A percentile compares a stretch with the other conserved stretches of the same genome.
Conservation (phyloP, 2,113 vertebrate genomes). For the Carassius carassius region DNA sequence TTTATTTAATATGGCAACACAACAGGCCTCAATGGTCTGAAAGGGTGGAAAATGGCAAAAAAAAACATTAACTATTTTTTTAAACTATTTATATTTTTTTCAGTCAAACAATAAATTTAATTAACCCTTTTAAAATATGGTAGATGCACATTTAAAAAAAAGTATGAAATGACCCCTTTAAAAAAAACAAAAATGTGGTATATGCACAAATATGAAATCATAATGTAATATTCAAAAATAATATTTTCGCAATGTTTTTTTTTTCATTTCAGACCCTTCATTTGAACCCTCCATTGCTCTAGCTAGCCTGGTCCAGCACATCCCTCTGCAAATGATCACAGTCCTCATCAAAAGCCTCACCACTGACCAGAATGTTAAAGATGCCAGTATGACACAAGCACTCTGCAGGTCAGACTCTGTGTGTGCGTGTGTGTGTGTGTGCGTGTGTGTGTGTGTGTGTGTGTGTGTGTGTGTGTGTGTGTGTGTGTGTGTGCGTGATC, state of each 20-base stretch:
- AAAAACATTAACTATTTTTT: too few species aligned
- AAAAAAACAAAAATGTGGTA: neutral
- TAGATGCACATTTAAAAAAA: too few species aligned
- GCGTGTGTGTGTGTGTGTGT: neutral
- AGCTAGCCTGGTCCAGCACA: slow-evolving; percentile 96
- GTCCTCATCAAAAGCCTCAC: slow-evolving; percentile 98
- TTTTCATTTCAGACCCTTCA: slow-evolving; percentile 78
- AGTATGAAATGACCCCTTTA: neutral
- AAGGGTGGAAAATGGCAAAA: neutral
- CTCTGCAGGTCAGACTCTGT: slow-evolving; percentile 87
- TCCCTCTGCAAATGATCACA: slow-evolving; percentile 96
- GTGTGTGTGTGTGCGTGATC: neutral
- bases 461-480: neutral
- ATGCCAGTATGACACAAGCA: slow-evolving; percentile 95
- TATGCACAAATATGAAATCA: neutral
- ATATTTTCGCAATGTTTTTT: slow-evolving; percentile 5
- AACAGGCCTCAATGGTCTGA: neutral
- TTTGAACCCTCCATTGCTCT: slow-evolving; percentile 95
- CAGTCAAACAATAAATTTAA: too few species aligned
- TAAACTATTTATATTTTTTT: too few species aligned
- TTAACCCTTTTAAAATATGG: too few species aligned
- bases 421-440: too few species aligned
- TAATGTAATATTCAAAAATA: neutral
- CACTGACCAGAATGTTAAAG: slow-evolving; percentile 95
- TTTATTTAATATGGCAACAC: neutral